Percentiles rank a stretch among this genome's conserved stretches.
phyloP scores from a whole-genome alignment of 2,888 invertebrate species.

The Iphiclides podalirius region DNA sequence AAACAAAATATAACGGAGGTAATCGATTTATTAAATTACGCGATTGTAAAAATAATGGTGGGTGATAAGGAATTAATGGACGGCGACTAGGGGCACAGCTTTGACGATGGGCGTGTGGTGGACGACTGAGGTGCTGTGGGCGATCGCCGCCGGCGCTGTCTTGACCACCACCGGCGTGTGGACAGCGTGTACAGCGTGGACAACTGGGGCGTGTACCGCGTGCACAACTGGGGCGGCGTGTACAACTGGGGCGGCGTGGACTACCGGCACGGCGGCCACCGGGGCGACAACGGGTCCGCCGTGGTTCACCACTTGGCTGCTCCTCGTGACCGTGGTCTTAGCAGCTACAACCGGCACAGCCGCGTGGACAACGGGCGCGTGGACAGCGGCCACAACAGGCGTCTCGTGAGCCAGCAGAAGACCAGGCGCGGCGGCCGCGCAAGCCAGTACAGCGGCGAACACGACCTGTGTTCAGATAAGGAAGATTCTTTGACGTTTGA shows the following conservation, averaged over 20 bases:
- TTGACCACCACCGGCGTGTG: conserved; percentile 54
- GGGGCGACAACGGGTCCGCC: conserved; percentile 54
- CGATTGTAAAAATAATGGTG: conserved; percentile 4
- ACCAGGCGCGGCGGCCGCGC: conserved; percentile 70
- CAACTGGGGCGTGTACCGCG: conserved; percentile 33
- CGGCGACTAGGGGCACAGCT: conserved; percentile 54
- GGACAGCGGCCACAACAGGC: conserved; percentile 58
- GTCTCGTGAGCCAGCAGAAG: conserved; percentile 56
- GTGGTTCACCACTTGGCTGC: conserved; percentile 70
- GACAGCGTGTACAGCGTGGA: conserved; percentile 44
- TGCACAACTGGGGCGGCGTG: conserved; percentile 43
- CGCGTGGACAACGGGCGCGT: conserved; percentile 56
- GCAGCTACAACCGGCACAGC: conserved; percentile 46
- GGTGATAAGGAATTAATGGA: conserved; percentile 36
- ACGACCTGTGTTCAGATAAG: conserved; percentile 54
- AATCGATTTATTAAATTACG: conserved; percentile 16
- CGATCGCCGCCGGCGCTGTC: conserved; percentile 61
- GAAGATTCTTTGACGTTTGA: too few species aligned
- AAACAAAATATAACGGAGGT: neutral
- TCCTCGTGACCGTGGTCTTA: conserved; percentile 70
- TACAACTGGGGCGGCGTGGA: conserved; percentile 44
- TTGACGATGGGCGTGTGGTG: conserved; percentile 62
- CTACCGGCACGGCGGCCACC: conserved; percentile 33
- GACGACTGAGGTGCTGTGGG: conserved; percentile 66
- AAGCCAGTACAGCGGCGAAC: conserved; percentile 72